A percentile compares a stretch with the other conserved stretches of the same genome.
These are phyloP conservation scores for Neolamprologus sp. DNA, from an alignment of 2,113 vertebrate species.

Conservation along the genomic window DNA sequence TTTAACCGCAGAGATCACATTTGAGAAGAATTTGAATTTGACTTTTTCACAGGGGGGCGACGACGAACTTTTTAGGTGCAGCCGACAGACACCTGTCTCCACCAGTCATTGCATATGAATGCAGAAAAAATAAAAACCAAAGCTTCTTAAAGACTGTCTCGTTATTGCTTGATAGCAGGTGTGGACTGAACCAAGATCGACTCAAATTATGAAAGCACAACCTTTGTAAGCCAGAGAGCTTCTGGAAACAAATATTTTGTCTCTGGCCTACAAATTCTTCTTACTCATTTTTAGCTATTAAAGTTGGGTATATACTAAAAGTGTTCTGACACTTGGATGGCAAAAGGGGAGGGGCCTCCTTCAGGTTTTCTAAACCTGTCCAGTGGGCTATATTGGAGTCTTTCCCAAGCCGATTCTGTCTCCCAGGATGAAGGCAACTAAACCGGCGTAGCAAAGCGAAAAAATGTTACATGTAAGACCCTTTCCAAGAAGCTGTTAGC, in stretches of 20 bases:
- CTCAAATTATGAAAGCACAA: background rate
- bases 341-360: background rate
- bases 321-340: background rate
- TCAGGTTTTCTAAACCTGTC: background rate
- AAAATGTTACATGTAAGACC: background rate
- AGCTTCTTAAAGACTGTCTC: background rate
- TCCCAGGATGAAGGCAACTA: background rate
- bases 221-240: background rate
- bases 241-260: background rate
- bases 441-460: background rate
- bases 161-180: background rate
- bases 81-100: background rate
- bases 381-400: background rate
- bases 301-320: background rate
- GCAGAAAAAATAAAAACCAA: background rate
- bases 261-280: background rate
- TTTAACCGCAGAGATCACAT: background rate
- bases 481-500: background rate
- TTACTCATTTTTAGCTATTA: background rate
- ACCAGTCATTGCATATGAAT: background rate
- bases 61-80: background rate
- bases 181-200: background rate
- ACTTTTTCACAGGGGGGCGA: background rate
- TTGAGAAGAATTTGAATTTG: background rate
- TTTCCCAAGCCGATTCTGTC: background rate